Base-by-base conservation (phyloP, 2,888 invertebrate species). In the Protodeltote pygarga region DNA sequence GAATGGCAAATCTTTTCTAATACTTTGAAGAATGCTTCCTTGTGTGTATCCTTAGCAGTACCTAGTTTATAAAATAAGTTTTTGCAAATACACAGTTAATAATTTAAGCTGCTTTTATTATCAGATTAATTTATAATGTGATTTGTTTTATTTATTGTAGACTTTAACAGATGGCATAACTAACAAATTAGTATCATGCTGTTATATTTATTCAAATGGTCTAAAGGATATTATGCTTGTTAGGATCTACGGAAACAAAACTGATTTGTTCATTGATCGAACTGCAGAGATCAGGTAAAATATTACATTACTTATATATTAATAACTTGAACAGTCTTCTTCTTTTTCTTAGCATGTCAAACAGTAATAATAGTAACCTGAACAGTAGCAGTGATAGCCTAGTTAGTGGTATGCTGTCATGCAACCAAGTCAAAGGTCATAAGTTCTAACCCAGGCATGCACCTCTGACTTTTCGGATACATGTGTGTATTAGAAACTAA, bases 101-200 rank as follows among this genome's bases (percentile, higher is more conserved):
- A n/a, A n/a, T n/a, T n/a, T n/a, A n/a, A 6, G 9, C n/a, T 11
- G 25, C 2, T 13, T 13, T 8, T n/a, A 5, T 11, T 2, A 1
- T 14, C 3, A 28, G 13, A 28, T n/a, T n/a, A 5, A 5, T 14
- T 28, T 0, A 8, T 13, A 28, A 14, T 6, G 13, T 14, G 8
- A 21, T 11, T 17, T 14, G 10, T 15, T 38, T 24, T 39, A 19
- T 27, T 32, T 47, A 31, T 27, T 28, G 23, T 40, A 98, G 98
- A 88, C 95, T 77, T 98, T 98, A 85, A 98, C 97, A 57, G 97
- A 98, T 93, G 98, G 98, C 28, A 97, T 98, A 55, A 98, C 98
- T 32, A 98, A 98, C 89, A 97, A 97, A 85, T 92, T 99, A 70
- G 94, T 98, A 41, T 97, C 97, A 20, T 97, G 96, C 71, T 94